Evolutionary conservation across 2,113 vertebrate genomes (phyloP).

Genomic region (Dryoscopus gambensis): DNA sequence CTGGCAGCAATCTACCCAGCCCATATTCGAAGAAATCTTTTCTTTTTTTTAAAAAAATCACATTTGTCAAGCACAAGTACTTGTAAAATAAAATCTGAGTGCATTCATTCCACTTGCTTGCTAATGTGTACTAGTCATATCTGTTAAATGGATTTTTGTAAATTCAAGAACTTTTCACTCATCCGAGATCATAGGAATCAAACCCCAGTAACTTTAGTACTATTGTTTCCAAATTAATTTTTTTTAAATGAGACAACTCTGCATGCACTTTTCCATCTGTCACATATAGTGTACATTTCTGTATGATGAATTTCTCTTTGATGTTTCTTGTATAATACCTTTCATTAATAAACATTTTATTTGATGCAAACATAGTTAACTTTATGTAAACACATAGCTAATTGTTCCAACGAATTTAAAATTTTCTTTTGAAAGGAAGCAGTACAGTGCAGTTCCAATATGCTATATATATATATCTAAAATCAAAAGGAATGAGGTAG

Average conservation of each 20-base stretch:
- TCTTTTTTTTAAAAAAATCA: conserved; percentile 55
- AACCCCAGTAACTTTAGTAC: conserved; percentile 66
- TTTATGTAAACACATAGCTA: conserved; percentile 72
- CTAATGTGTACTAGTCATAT: conserved; percentile 84
- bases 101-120: conserved; percentile 80
- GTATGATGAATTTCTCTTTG: conserved; percentile 78
- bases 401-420: conserved; percentile 63
- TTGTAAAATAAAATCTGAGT: conserved; percentile 77
- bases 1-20: conserved; percentile 73
- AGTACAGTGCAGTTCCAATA: conserved; percentile 42
- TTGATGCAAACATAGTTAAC: conserved; percentile 78
- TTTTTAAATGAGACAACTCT: conserved; percentile 67
- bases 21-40: conserved; percentile 75
- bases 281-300: conserved; percentile 76
- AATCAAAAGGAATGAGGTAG: conserved; percentile 34
- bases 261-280: conserved; percentile 79
- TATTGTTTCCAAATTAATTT: conserved; percentile 66
- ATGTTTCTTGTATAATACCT: conserved; percentile 83
- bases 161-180: conserved; percentile 80
- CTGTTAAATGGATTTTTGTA: conserved; percentile 84
- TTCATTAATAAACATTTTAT: conserved; percentile 84
- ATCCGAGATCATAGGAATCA: conserved; percentile 70
- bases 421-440: conserved; percentile 46
- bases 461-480: not conserved
- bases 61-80: conserved; percentile 78